Base-by-base conservation (phyloP, 1,140 invertebrate genomes). In the Heliconius hermathena region DNA sequence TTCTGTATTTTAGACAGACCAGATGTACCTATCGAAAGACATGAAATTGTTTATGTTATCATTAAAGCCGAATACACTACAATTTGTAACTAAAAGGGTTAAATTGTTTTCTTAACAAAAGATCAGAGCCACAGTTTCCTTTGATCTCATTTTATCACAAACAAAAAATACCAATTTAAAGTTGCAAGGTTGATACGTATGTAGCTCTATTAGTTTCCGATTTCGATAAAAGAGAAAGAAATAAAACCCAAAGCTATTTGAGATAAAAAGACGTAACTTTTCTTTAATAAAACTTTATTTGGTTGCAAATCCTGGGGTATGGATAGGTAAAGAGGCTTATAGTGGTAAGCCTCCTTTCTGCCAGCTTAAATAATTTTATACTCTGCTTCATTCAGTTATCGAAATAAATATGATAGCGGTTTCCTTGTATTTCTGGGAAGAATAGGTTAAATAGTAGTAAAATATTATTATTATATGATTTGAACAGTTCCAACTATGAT, bases 271-370 rank as follows among this genome's bases (percentile, higher is more conserved):
- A 78, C 49, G 76, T 81, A 80, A 81, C 70, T 82, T 80, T 78
- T 73, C 76, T 84, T 84, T 80, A 85, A 85, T 82, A 83, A 82
- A 85, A 85, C 71, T 85, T 85, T 85, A 85, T 84, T 82, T 82
- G 77, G 78, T 81, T 81, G 80, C 76, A 80, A 71, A 82, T 82
- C 79, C 60, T 73, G 8, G 77, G 83, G 83, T 74, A 81, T 74
- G 78, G 84, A 85, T 84, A 84, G 85, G 82, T 88, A 85, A 85
- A 87, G 79, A 82, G 87, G 88, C 87, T 90, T 90, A 90, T 84
- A 85, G 82, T 86, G 84, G 85, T 85, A 83, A 87, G 85, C 84
- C 84, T 79, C 49, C 82, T 85, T 85, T 81, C 79, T 85, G 77
- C 73, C 78, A 86, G 84, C 77, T 86, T 82, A 79, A 83, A 85